A percentile compares a stretch with the other conserved stretches of the same genome.
Conservation (phyloP, 2,888 invertebrate species). For the Saturnia japonica region DNA sequence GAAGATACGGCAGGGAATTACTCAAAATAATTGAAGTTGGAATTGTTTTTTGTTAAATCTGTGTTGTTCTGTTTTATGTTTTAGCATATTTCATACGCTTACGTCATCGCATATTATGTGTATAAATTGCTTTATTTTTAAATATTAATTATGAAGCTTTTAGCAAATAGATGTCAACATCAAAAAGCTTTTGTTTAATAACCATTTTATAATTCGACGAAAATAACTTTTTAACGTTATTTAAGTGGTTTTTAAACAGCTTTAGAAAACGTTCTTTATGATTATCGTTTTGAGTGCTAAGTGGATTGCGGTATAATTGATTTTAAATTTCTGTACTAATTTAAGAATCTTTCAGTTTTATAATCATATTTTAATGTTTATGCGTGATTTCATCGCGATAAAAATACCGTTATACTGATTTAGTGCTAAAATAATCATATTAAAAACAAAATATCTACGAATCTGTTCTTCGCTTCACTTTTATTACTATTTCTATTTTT, state of each 20-base stretch:
- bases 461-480: background rate
- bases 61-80: background rate
- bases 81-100: constrained; percentile 22
- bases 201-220: constrained; percentile 17
- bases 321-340: constrained; percentile 23
- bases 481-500: background rate
- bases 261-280: constrained; percentile 18
- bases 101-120: constrained; percentile 18
- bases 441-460: too few species aligned
- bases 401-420: background rate
- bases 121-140: constrained; percentile 42
- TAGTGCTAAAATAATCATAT: background rate
- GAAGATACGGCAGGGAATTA: too few species aligned
- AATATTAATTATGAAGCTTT: constrained; percentile 46
- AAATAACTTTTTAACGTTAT: constrained; percentile 19
- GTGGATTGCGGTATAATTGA: constrained; percentile 24
- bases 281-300: constrained; percentile 19
- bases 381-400: background rate
- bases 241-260: constrained; percentile 20
- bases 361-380: background rate
- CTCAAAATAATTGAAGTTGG: too few species aligned
- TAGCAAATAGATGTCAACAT: constrained; percentile 40
- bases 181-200: constrained; percentile 33
- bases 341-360: constrained; percentile 11
- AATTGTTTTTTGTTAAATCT: too few species aligned